Evolutionary conservation across 1,140 invertebrate genomes (phyloP), one percentile per base, ranked within the genome.

Genomic region (Ceratosolen solmsi): DNA sequence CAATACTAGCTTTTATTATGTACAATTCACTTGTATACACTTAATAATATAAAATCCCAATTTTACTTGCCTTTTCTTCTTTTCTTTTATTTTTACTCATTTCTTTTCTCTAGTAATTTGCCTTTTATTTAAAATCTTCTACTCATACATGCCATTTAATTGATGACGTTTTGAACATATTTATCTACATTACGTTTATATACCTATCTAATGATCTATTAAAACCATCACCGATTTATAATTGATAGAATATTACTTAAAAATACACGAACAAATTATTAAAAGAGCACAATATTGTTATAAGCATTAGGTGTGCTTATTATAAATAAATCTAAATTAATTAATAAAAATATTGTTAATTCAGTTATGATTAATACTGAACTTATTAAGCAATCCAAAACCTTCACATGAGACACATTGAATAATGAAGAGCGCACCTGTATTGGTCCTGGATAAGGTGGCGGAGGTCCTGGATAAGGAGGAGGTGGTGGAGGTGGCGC

Each of bases 401-500:
- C 49, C 36, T 46, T 54, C 9, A 65, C 8, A 5, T 49, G 41
- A 60, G 58, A 25, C n/a, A 60, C 30, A 56, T 11, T 46, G 17
- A 33, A 75, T 54, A 76, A 73, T 15, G 60, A 25, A 81, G 27
- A 49, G 87, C 86, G 78, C 84, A 90, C 91, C 88, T 92, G 91
- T 84, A 91, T 89, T 8, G 89, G 89, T 85, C 90, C 90, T 46
- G 90, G 90, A 82, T 90, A 90, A 8, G 89, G 89, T 17, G 88
- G 90, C 22, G 92, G 89, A 79, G 92, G 92, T 46, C 93, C 94
- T 73, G 94, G 94, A 90, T 94, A 95, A 4, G 94, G 94, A 38
- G 94, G 94, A 41, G 94, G 94, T 41, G 94, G 94, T 25, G 94
- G 94, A 5, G 93, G 93, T 25, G 93, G 93, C 0, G 90, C 92